Conservation (phyloP, 2,113 vertebrate species). For the Solea solea region DNA sequence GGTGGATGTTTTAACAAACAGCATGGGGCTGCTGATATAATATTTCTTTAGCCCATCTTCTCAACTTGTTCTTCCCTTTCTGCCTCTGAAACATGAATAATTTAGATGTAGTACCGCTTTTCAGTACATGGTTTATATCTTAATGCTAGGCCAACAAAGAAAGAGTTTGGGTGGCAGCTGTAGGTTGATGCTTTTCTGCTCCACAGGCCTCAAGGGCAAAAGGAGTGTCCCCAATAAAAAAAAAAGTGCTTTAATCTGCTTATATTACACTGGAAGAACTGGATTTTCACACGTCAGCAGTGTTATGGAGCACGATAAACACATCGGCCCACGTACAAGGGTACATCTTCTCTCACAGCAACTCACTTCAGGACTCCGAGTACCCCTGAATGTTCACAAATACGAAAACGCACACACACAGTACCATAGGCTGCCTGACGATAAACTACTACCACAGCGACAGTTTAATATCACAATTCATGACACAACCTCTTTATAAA, state of each 20-base stretch:
- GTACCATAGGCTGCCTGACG: constrained; percentile 7
- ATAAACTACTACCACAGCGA: constrained; percentile 42
- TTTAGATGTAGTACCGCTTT: constrained; percentile 20
- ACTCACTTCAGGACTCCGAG: constrained; percentile 11
- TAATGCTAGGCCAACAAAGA: constrained; percentile 39
- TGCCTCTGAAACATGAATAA: constrained; percentile 16
- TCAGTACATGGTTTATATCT: constrained; percentile 6
- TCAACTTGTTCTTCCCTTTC: background rate
- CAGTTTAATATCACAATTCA: constrained; percentile 76
- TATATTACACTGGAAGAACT: constrained; percentile 63
- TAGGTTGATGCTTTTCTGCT: constrained; percentile 41
- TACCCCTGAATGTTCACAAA: constrained; percentile 7
- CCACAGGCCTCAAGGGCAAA: constrained; percentile 61
- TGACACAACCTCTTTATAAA: constrained; percentile 49
- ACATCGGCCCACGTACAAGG: constrained; percentile 24
- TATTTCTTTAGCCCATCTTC: background rate
- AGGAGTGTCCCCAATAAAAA: constrained; percentile 65
- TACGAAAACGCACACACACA: background rate
- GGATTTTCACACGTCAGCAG: constrained; percentile 42
- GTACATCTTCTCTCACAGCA: constrained; percentile 6
- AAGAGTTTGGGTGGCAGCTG: constrained; percentile 36
- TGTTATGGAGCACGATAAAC: constrained; percentile 70
- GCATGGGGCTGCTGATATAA: background rate
- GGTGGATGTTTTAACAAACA: background rate
- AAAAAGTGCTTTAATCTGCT: constrained; percentile 66